These are phyloP conservation scores for Ameiurus melas DNA, from an alignment of 2,113 vertebrate species.

Conservation along the genomic window DNA sequence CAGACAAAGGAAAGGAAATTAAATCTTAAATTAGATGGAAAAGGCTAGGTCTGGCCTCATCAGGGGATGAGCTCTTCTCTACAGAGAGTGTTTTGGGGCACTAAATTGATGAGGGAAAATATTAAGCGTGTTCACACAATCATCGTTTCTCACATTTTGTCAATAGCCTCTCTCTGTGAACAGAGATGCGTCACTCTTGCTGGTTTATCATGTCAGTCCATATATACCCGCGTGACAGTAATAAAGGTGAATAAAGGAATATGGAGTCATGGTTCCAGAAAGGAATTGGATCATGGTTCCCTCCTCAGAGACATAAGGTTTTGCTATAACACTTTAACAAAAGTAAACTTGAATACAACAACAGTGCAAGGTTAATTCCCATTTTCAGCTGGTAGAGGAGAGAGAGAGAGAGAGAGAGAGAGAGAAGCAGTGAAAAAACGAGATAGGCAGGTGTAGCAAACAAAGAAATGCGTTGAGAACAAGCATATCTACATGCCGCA, in stretches of 20 bases:
- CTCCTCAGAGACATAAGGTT: constrained; percentile 11
- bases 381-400: background rate
- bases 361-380: constrained; percentile 31
- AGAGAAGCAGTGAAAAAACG: background rate
- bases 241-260: constrained; percentile 43
- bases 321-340: constrained; percentile 25
- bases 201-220: constrained; percentile 48
- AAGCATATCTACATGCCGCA: background rate
- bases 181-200: background rate
- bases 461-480: background rate
- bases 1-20: constrained; percentile 5
- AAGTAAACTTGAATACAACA: constrained; percentile 24
- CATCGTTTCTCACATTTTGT: constrained; percentile 22
- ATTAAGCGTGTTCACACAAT: constrained; percentile 23
- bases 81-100: constrained; percentile 26
- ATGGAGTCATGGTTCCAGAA: constrained; percentile 11
- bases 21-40: constrained; percentile 6
- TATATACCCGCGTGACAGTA: constrained; percentile 24
- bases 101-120: constrained; percentile 28
- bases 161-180: constrained; percentile 9
- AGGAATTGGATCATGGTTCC: constrained; percentile 28
- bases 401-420: background rate
- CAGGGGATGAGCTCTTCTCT: background rate
- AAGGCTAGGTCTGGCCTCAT: background rate
- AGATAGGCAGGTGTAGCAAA: background rate